Evolutionary conservation across 2,797 vertebrate genomes (phyloP).

Genomic region (Chelidonichthys spinosus): DNA sequence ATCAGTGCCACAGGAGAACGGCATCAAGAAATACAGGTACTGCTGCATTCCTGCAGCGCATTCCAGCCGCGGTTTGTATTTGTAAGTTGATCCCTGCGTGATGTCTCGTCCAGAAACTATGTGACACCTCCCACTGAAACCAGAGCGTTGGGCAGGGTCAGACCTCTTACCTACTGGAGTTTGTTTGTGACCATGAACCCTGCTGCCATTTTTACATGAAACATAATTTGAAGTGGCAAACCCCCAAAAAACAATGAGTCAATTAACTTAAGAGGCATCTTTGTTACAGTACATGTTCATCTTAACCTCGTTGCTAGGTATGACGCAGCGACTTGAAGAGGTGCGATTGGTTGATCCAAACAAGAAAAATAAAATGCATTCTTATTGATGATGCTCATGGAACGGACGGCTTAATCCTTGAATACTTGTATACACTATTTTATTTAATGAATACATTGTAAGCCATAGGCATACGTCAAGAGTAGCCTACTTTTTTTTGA

Average conservation of each 20-base stretch:
- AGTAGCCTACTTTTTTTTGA: neutral
- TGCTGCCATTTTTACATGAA: neutral
- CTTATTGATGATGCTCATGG: neutral
- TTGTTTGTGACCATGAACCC: neutral
- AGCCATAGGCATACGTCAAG: neutral
- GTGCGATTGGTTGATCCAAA: neutral
- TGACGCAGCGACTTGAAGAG: neutral
- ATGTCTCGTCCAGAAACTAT: neutral
- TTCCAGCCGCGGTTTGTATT: neutral
- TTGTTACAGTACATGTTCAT: neutral
- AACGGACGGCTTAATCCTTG: neutral
- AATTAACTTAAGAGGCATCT: neutral
- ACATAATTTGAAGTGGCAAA: neutral
- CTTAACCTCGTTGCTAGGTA: neutral
- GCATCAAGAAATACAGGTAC: conserved; percentile 93
- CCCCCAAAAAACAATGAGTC: neutral
- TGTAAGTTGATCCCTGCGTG: neutral
- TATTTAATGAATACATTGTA: neutral
- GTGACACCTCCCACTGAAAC: neutral
- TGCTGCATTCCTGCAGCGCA: conserved; percentile 61
- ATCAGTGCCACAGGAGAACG: conserved; percentile 89
- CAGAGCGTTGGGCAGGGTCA: neutral
- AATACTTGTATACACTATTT: neutral
- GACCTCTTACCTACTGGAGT: neutral
- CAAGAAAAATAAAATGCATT: neutral